phyloP scores from a whole-genome alignment of 1,140 invertebrate genomes.

The Musca vetustissima region DNA sequence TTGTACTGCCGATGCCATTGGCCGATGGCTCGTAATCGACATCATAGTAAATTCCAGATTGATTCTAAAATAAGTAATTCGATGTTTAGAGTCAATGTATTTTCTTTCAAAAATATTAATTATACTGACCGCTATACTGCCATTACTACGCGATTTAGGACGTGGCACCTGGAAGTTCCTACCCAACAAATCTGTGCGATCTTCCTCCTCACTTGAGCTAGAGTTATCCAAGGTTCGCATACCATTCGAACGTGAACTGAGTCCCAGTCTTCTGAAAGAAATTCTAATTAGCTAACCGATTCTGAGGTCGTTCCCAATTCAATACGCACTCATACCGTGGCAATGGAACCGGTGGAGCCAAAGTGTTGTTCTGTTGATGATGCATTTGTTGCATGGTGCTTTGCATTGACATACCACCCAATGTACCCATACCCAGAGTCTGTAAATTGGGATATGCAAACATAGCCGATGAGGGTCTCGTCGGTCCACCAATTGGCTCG shows the following conservation, averaged over 20 bases:
- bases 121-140: conserved; percentile 66
- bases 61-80: conserved; percentile 62
- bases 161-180: conserved; percentile 71
- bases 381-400: conserved; percentile 57
- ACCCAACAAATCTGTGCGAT: conserved; percentile 71
- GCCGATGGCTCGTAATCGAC: conserved; percentile 77
- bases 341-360: conserved; percentile 71
- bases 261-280: conserved; percentile 51
- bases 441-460: conserved; percentile 72
- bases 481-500: conserved; percentile 65
- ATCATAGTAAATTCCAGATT: conserved; percentile 85
- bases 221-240: conserved; percentile 61
- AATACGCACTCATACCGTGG: conserved; percentile 59
- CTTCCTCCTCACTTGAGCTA: conserved; percentile 69
- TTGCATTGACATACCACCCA: conserved; percentile 59
- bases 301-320: background rate
- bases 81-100: background rate
- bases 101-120: no score
- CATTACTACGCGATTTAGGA: conserved; percentile 73
- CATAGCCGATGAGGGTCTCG: conserved; percentile 79
- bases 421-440: conserved; percentile 39
- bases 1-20: conserved; percentile 55
- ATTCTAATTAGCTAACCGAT: background rate
- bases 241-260: conserved; percentile 52
- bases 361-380: conserved; percentile 36